A percentile compares a stretch with the other conserved stretches of the same genome.
phyloP scores from a whole-genome alignment of 1,140 invertebrate species.

The Idris sp. region DNA sequence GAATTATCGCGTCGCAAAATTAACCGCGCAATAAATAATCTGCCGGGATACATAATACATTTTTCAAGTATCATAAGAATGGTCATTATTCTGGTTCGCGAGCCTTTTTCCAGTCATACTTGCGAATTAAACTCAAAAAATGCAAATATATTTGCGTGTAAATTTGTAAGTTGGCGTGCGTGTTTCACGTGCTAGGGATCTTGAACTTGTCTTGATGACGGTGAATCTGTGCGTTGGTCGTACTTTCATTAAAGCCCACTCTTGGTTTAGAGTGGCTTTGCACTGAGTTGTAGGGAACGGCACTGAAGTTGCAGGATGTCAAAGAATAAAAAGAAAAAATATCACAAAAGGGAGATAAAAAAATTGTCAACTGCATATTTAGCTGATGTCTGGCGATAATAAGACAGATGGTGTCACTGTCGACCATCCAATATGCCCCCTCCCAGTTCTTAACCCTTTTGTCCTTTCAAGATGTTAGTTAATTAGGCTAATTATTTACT shows the following conservation, averaged over 20 bases:
- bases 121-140: slow-evolving; percentile 36
- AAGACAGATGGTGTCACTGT: slow-evolving; percentile 51
- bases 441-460: slow-evolving; percentile 9
- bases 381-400: slow-evolving; percentile 47
- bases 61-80: slow-evolving; percentile 15
- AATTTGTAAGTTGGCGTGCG: slow-evolving; percentile 39
- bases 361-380: slow-evolving; percentile 62
- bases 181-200: slow-evolving; percentile 21
- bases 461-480: slow-evolving; percentile 19
- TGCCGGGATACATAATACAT: slow-evolving; percentile 6
- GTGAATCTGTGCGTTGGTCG: slow-evolving; percentile 50
- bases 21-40: slow-evolving; percentile 4
- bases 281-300: slow-evolving; percentile 25
- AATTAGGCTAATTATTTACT: slow-evolving; percentile 51
- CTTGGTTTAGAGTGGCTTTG: slow-evolving; percentile 45
- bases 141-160: slow-evolving; percentile 33
- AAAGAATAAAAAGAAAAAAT: slow-evolving; percentile 15
- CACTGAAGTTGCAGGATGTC: slow-evolving; percentile 29
- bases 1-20: slow-evolving; percentile 1
- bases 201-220: slow-evolving; percentile 58
- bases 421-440: slow-evolving; percentile 43
- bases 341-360: slow-evolving; percentile 12
- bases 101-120: slow-evolving; percentile 4
- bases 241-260: slow-evolving; percentile 66
- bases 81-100: slow-evolving; percentile 10